Percentiles rank a stretch among this genome's conserved stretches.
Evolutionary conservation across 1,140 invertebrate species (phyloP).

Genomic region (Oryzaephilus surinamensis): DNA sequence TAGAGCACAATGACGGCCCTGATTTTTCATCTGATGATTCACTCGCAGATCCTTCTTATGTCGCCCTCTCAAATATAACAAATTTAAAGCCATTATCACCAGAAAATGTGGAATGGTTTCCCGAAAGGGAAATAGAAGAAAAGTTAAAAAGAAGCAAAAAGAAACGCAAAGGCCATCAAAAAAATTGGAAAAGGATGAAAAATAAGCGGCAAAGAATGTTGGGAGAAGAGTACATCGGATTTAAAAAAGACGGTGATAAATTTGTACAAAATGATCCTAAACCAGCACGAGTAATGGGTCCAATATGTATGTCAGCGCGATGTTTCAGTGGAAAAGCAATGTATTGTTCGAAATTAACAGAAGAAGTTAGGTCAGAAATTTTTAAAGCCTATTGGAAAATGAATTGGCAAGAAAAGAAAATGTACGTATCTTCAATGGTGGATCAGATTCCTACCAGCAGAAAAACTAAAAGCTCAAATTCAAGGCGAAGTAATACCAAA

Average conservation of each 20-base stretch:
- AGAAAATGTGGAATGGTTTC: too few relatives aligned
- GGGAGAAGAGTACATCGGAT: constrained; percentile 1
- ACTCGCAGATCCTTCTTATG: too few relatives aligned
- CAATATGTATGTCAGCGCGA: not conserved
- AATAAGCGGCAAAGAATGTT: not conserved
- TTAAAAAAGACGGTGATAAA: not conserved
- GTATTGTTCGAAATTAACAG: not conserved
- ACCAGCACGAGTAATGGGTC: not conserved
- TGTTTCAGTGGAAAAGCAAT: not conserved
- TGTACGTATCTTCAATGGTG: not conserved
- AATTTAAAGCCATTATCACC: too few relatives aligned
- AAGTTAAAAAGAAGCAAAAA: too few relatives aligned
- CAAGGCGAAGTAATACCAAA: not conserved
- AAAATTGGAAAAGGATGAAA: too few relatives aligned
- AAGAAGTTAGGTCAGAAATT: not conserved
- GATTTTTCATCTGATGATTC: too few relatives aligned
- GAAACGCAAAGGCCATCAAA: too few relatives aligned
- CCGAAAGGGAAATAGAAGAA: too few relatives aligned
- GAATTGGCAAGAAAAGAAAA: constrained; percentile 3
- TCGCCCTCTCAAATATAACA: too few relatives aligned
- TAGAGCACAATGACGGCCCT: too few relatives aligned
- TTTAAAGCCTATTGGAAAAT: constrained; percentile 1
- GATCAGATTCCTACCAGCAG: not conserved
- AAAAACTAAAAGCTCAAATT: not conserved
- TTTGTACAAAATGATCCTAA: constrained; percentile 1